These are phyloP conservation scores for Eueremaeus valkanovi DNA, from an alignment of 2,888 invertebrate species.

Conservation along the genomic window DNA sequence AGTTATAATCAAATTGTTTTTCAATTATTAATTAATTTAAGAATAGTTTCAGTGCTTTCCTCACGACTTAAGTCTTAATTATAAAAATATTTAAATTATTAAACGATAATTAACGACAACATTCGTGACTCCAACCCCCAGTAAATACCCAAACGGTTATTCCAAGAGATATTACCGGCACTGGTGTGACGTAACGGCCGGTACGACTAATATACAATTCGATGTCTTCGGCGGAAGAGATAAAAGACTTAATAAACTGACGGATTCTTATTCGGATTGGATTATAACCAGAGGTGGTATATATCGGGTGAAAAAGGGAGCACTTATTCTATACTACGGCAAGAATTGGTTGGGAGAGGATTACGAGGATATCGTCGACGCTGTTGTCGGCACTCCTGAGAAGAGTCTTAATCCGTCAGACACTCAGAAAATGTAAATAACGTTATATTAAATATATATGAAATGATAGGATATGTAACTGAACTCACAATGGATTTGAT, in stretches of 20 bases:
- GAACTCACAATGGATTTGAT: too few relatives aligned
- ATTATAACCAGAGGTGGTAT: conserved; percentile 39
- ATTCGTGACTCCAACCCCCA: not conserved
- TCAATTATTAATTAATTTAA: too few relatives aligned
- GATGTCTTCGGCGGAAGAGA: conserved; percentile 40
- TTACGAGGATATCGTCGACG: conserved; percentile 37
- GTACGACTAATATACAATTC: conserved; percentile 32
- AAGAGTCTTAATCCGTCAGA: conserved; percentile 37
- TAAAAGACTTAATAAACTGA: conserved; percentile 37
- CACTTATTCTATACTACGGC: conserved; percentile 38
- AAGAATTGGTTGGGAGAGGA: conserved; percentile 41
- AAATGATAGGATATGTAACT: not conserved
- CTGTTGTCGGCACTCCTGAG: conserved; percentile 38
- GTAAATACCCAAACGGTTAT: conserved; percentile 25
- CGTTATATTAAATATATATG: not conserved
- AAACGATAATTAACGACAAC: too few relatives aligned
- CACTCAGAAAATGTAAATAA: conserved; percentile 30
- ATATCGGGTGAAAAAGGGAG: conserved; percentile 39
- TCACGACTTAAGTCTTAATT: too few relatives aligned
- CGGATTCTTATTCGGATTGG: conserved; percentile 41
- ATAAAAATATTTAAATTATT: too few relatives aligned
- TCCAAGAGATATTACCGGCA: conserved; percentile 34
- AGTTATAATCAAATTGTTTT: too few relatives aligned
- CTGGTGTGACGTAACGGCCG: conserved; percentile 40
- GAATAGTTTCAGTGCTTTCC: too few relatives aligned